phyloP scores from a whole-genome alignment of 92 coral and sea anemone genomes.

The Epizoanthus stellaris region DNA sequence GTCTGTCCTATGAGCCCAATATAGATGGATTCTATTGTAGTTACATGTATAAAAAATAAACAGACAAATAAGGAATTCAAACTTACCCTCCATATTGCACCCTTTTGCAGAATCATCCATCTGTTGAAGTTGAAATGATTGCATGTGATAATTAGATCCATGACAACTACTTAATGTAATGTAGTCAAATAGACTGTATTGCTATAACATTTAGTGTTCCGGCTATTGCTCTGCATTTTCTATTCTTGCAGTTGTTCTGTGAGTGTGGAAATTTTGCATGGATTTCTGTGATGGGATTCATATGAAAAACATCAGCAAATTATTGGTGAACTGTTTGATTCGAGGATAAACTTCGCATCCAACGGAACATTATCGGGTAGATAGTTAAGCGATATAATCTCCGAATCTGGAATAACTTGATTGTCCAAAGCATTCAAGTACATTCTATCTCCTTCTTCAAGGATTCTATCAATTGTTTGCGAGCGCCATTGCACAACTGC shows the following conservation, averaged over 20 bases:
- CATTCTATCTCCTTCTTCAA: conserved; percentile 37
- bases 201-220: no score
- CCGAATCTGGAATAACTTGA: conserved; percentile 33
- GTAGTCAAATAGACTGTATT: no score
- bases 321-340: conserved; percentile 22
- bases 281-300: not conserved
- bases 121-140: conserved; percentile 7
- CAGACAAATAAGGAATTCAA: no score
- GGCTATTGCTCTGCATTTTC: not conserved
- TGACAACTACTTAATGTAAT: conserved; percentile 1
- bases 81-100: no score
- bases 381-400: conserved; percentile 15
- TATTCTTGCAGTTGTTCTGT: not conserved
- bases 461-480: conserved; percentile 15
- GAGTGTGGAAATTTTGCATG: conserved; percentile 7
- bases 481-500: conserved; percentile 26
- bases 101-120: no score
- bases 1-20: not conserved
- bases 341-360: conserved; percentile 20
- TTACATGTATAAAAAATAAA: no score
- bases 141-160: conserved; percentile 14
- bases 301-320: not conserved
- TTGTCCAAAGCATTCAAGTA: conserved; percentile 30
- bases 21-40: conserved; percentile 1
- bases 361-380: conserved; percentile 19